phyloP scores from a whole-genome alignment of 2,888 invertebrate genomes.

The Dryomyza anilis region DNA sequence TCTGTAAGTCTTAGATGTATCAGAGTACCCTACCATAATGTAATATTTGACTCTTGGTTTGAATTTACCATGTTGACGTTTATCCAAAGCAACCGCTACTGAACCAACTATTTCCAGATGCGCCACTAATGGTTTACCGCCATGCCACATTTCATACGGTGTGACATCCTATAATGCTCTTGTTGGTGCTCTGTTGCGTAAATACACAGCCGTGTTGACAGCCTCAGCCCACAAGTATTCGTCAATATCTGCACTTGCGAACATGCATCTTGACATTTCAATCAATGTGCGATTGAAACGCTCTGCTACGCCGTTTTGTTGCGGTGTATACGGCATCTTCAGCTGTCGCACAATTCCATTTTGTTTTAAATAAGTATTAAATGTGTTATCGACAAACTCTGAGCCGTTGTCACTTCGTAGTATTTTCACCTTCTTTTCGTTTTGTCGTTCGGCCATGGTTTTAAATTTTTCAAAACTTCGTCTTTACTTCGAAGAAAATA shows the following conservation, averaged over 20 bases:
- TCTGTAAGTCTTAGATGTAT: constrained; percentile 28
- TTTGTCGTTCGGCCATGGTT: constrained; percentile 2
- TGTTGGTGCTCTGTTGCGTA: constrained; percentile 31
- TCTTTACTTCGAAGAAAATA: constrained; percentile 2
- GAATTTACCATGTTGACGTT: constrained; percentile 24
- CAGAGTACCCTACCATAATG: constrained; percentile 32
- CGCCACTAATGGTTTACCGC: constrained; percentile 29
- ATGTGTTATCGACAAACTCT: constrained; percentile 20
- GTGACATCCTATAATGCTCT: constrained; percentile 29
- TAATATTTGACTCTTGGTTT: constrained; percentile 27
- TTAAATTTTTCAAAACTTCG: constrained; percentile 13
- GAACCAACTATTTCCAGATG: constrained; percentile 30
- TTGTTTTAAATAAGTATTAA: constrained; percentile 28
- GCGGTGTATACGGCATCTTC: constrained; percentile 36
- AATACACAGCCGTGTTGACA: constrained; percentile 33
- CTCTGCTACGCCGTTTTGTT: constrained; percentile 39
- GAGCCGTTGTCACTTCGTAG: constrained; percentile 14
- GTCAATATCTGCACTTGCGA: constrained; percentile 38
- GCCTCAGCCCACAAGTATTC: constrained; percentile 40
- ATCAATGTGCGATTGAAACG: constrained; percentile 36
- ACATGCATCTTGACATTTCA: constrained; percentile 44
- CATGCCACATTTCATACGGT: constrained; percentile 35
- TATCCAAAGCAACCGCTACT: constrained; percentile 26
- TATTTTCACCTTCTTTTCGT: constrained; percentile 19
- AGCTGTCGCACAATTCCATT: constrained; percentile 34